Percentiles rank a stretch among this genome's conserved stretches.
Evolutionary conservation across 2,888 invertebrate species (phyloP).

Genomic region (Meteorus colon): DNA sequence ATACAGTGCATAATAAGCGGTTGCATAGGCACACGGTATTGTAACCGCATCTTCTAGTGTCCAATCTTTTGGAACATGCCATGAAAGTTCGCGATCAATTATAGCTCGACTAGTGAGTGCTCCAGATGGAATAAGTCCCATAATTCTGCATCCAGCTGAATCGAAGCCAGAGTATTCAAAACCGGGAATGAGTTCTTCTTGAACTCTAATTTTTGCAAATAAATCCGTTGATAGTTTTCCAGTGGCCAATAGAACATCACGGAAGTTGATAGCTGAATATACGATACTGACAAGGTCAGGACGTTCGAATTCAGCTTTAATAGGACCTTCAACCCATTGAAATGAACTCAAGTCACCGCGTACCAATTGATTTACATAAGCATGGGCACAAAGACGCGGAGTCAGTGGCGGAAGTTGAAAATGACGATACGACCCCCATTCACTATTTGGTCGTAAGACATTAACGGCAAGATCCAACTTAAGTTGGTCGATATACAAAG

Average conservation of each 20-base stretch:
- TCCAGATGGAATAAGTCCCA: constrained; percentile 69
- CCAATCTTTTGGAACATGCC: constrained; percentile 78
- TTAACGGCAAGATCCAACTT: constrained; percentile 86
- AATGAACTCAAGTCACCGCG: constrained; percentile 91
- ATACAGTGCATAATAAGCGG: constrained; percentile 78
- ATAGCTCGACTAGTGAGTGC: constrained; percentile 76
- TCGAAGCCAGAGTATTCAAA: constrained; percentile 81
- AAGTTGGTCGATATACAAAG: constrained; percentile 80
- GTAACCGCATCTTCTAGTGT: constrained; percentile 80
- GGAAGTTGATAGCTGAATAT: constrained; percentile 91
- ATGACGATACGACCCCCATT: constrained; percentile 91
- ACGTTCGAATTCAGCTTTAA: constrained; percentile 58
- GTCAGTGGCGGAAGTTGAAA: constrained; percentile 77
- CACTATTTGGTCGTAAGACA: constrained; percentile 76
- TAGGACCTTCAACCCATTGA: constrained; percentile 85
- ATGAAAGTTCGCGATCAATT: constrained; percentile 73
- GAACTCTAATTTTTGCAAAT: constrained; percentile 79
- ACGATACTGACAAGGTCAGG: constrained; percentile 76
- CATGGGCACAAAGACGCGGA: constrained; percentile 78
- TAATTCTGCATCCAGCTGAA: constrained; percentile 69
- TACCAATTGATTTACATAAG: constrained; percentile 84
- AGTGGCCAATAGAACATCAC: constrained; percentile 95
- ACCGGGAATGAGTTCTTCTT: constrained; percentile 81
- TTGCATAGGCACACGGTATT: constrained; percentile 79
- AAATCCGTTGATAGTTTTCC: constrained; percentile 91